These are phyloP conservation scores for Myripristis murdjan DNA, from an alignment of 2,797 vertebrate species.

Conservation along the genomic window DNA sequence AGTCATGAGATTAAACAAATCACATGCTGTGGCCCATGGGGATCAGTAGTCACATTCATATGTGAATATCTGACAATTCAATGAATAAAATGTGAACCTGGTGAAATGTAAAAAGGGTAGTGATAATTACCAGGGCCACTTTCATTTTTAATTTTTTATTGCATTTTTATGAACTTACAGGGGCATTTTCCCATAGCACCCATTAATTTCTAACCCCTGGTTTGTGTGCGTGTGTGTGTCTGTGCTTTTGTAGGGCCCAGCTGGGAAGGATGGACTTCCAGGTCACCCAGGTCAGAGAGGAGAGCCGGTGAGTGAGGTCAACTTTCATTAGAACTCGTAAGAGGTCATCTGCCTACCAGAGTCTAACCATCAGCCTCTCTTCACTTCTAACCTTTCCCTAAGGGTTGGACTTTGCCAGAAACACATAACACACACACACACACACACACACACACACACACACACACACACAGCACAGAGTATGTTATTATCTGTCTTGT, in stretches of 20 bases:
- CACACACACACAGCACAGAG: too few relatives aligned
- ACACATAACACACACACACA: too few relatives aligned
- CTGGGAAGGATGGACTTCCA: conserved; percentile 92
- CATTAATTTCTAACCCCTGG: neutral
- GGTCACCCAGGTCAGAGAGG: conserved; percentile 95
- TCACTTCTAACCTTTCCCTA: too few relatives aligned
- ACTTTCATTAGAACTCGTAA: neutral
- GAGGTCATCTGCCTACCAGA: neutral
- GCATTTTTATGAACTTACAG: too few relatives aligned
- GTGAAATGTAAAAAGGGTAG: neutral
- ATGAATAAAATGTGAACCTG: neutral
- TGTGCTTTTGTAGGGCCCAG: conserved; percentile 85
- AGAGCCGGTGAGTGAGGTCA: conserved; percentile 88
- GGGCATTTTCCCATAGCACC: too few relatives aligned
- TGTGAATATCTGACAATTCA: conserved; percentile 4
- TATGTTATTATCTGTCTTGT: conserved; percentile 32
- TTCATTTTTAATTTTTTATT: too few relatives aligned
- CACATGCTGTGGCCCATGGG: neutral
- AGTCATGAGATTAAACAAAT: neutral
- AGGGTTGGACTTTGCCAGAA: too few relatives aligned
- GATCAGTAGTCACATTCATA: neutral
- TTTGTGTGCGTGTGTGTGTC: conserved; percentile 13
- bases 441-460: too few relatives aligned
- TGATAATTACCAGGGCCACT: too few relatives aligned
- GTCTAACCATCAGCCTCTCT: conserved; percentile 3